Percentiles rank a stretch among this genome's conserved stretches.
These are phyloP conservation scores for Oscheius myriophilus DNA, from an alignment of 2,888 invertebrate genomes.

Conservation along the genomic window DNA sequence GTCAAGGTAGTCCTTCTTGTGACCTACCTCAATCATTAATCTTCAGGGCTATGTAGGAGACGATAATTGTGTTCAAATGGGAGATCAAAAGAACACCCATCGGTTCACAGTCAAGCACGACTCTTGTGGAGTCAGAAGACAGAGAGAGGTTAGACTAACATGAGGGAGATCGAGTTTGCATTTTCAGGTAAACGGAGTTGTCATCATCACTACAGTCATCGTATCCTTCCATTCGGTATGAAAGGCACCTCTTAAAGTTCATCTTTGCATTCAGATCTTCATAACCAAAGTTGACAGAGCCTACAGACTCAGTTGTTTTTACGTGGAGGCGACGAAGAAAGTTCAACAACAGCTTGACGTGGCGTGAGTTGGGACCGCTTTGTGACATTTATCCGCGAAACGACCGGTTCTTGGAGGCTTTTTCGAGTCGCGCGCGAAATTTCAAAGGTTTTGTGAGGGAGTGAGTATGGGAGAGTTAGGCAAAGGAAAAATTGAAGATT, in stretches of 20 bases:
- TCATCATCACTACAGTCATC: conserved; percentile 64
- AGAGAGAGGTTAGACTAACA: conserved; percentile 50
- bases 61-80: conserved; percentile 45
- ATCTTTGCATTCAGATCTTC: conserved; percentile 56
- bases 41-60: conserved; percentile 50
- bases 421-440: too few relatives aligned
- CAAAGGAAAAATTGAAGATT: too few relatives aligned
- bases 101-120: conserved; percentile 65
- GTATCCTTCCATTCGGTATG: conserved; percentile 66
- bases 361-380: conserved; percentile 37
- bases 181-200: conserved; percentile 63
- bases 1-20: conserved; percentile 59
- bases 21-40: background rate
- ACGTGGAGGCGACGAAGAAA: conserved; percentile 64
- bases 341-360: conserved; percentile 65
- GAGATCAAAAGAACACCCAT: conserved; percentile 45
- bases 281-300: conserved; percentile 69
- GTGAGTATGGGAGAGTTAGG: too few relatives aligned
- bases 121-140: conserved; percentile 64
- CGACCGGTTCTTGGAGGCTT: background rate
- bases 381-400: conserved; percentile 23
- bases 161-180: background rate
- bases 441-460: too few relatives aligned
- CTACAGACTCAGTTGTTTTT: conserved; percentile 67
- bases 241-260: background rate